phyloP scores from a whole-genome alignment of 2,113 vertebrate species.

The Mastomys coucha region DNA sequence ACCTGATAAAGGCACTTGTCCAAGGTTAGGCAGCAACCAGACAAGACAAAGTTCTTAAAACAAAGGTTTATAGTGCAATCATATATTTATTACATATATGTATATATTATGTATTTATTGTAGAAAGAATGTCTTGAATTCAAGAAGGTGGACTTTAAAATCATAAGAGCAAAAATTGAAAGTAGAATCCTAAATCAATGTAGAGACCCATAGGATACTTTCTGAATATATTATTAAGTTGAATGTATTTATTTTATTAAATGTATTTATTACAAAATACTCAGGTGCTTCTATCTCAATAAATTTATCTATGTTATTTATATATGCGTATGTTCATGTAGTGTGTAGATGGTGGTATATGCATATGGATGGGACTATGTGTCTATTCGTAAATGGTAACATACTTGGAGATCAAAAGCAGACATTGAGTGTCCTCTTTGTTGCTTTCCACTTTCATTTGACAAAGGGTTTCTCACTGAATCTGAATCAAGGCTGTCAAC shows the following conservation, averaged over 20 bases:
- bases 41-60: background rate
- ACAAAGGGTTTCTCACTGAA: background rate
- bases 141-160: background rate
- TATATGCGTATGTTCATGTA: background rate
- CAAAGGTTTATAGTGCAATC: background rate
- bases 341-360: background rate
- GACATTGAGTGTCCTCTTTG: too few species aligned
- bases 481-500: background rate
- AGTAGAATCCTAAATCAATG: slow-evolving; percentile 8
- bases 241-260: background rate
- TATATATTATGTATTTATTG: background rate
- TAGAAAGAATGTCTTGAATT: background rate
- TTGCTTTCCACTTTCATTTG: background rate
- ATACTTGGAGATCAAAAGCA: background rate
- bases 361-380: background rate
- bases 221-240: background rate
- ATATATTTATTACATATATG: background rate
- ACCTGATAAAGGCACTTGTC: background rate
- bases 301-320: background rate
- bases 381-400: background rate
- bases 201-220: background rate
- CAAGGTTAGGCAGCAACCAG: background rate
- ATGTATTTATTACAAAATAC: background rate
- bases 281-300: background rate
- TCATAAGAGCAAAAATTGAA: background rate